Evolutionary conservation across 2,888 invertebrate genomes (phyloP).

Genomic region (Embidobia sp.): DNA sequence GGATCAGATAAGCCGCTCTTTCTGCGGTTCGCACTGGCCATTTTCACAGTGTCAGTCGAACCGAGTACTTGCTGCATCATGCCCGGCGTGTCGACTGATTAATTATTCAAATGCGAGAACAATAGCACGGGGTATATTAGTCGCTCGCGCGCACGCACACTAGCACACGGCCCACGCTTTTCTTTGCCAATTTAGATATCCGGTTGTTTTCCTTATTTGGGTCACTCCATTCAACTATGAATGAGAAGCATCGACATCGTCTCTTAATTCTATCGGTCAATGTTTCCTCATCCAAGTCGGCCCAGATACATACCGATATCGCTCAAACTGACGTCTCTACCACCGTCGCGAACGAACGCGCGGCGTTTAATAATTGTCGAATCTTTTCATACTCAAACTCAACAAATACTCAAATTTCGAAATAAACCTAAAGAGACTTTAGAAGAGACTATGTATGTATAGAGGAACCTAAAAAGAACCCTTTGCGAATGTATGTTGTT

Average conservation of each 20-base stretch:
- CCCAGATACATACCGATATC: no score
- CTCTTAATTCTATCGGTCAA: conserved; percentile 59
- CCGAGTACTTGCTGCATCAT: conserved; percentile 65
- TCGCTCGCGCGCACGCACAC: conserved; percentile 9
- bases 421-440: no score
- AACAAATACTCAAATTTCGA: no score
- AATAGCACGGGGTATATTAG: conserved; percentile 68
- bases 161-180: conserved; percentile 63
- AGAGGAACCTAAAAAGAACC: no score
- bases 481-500: no score
- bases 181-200: conserved; percentile 72
- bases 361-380: no score
- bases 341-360: no score
- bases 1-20: conserved; percentile 20
- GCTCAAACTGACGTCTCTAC: no score
- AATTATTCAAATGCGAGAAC: conserved; percentile 74
- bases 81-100: conserved; percentile 65
- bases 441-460: no score
- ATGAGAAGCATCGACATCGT: conserved; percentile 57
- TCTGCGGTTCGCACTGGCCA: conserved; percentile 32
- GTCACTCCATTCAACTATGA: conserved; percentile 58
- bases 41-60: conserved; percentile 49
- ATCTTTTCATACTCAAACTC: no score
- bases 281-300: conserved; percentile 51
- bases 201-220: conserved; percentile 67